These are phyloP conservation scores for Solea solea DNA, from an alignment of 2,113 vertebrate species.

Conservation along the genomic window DNA sequence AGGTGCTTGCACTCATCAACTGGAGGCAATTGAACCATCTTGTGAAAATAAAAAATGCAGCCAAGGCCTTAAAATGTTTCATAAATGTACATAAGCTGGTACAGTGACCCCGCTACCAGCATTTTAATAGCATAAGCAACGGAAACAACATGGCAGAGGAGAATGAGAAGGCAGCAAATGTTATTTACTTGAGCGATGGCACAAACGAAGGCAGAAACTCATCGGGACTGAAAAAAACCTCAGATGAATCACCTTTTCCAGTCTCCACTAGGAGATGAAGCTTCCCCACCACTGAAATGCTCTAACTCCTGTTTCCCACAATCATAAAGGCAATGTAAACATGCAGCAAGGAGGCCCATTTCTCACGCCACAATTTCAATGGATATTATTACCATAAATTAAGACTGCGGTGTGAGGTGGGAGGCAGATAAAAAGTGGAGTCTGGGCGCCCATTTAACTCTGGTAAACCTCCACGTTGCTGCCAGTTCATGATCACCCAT, in stretches of 20 bases:
- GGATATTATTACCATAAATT: constrained; percentile 73
- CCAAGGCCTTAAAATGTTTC: neutral
- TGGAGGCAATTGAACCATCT: neutral
- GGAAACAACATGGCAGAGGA: neutral
- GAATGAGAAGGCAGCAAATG: neutral
- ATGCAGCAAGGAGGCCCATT: constrained; percentile 13
- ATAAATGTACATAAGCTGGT: neutral
- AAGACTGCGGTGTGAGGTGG: constrained; percentile 45
- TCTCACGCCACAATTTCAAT: constrained; percentile 39
- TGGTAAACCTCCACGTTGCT: constrained; percentile 54
- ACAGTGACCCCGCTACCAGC: neutral
- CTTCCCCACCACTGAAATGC: constrained; percentile 2
- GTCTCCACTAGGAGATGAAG: constrained; percentile 16
- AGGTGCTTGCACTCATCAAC: too few species aligned
- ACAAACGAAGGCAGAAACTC: constrained; percentile 37
- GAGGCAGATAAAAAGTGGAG: constrained; percentile 50
- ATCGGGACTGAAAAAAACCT: constrained; percentile 30
- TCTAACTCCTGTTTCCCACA: constrained; percentile 12
- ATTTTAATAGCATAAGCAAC: neutral
- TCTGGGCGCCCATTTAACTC: constrained; percentile 61
- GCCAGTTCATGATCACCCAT: constrained; percentile 79
- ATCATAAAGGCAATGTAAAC: constrained; percentile 48
- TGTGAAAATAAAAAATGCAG: neutral
- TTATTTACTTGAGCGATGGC: constrained; percentile 12
- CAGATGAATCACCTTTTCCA: constrained; percentile 40